These are phyloP conservation scores for Teleogryllus oceanicus DNA, from an alignment of 2,888 invertebrate species.

Conservation along the genomic window DNA sequence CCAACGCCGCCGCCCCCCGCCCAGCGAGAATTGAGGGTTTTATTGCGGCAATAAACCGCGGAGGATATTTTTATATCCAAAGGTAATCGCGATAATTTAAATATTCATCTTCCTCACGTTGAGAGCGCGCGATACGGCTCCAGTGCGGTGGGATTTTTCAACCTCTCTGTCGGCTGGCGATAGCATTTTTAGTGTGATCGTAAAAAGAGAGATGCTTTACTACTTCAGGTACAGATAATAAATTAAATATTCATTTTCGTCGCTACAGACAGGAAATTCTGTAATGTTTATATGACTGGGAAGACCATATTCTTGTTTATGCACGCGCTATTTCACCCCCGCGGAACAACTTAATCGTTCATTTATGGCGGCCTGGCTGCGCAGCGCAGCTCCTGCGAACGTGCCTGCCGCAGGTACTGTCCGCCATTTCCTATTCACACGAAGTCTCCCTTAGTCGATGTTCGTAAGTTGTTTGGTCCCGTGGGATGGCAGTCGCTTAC, in stretches of 20 bases:
- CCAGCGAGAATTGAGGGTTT: neutral
- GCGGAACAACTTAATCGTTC: neutral
- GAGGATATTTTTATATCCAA: conserved; percentile 8
- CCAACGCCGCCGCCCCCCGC: no score
- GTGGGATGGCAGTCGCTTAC: no score
- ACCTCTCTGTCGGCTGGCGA: neutral
- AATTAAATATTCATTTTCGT: neutral
- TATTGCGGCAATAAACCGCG: neutral
- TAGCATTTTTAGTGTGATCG: conserved; percentile 2
- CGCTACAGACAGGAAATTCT: neutral
- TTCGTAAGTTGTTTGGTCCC: no score
- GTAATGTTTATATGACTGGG: neutral
- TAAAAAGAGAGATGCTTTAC: neutral
- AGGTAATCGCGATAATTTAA: neutral
- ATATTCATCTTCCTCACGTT: neutral
- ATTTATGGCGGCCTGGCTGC: neutral
- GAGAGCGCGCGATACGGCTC: neutral
- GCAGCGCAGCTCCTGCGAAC: no score
- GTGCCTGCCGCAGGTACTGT: no score
- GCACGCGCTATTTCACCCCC: neutral
- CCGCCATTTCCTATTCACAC: no score
- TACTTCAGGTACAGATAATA: neutral
- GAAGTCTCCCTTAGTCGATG: no score
- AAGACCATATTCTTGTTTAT: conserved; percentile 3
- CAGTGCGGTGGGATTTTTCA: neutral